phyloP scores from a whole-genome alignment of 2,888 invertebrate genomes.

The Agonopterix heracliana region DNA sequence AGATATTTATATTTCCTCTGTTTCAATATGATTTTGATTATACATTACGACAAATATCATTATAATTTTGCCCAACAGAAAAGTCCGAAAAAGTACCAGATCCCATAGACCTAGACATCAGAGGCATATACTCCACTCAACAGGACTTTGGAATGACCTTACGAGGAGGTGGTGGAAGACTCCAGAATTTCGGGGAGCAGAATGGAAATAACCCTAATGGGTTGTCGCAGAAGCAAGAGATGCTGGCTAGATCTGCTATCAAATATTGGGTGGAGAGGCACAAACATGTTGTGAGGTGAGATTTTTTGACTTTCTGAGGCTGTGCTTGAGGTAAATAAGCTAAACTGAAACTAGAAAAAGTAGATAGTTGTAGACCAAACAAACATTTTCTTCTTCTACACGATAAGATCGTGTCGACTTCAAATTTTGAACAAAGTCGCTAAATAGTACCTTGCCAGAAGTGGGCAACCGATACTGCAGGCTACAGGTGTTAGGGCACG shows the following conservation, averaged over 20 bases:
- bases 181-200: conserved; percentile 76
- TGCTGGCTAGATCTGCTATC: conserved; percentile 89
- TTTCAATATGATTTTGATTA: no score
- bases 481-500: no score
- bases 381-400: no score
- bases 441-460: no score
- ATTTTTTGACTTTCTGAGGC: not conserved
- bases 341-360: not conserved
- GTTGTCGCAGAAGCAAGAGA: conserved; percentile 87
- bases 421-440: no score
- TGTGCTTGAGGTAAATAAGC: not conserved
- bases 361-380: no score
- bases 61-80: conserved; percentile 28
- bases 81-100: conserved; percentile 70
- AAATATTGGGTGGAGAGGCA: conserved; percentile 94
- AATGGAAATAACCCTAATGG: conserved; percentile 84
- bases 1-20: no score
- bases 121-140: conserved; percentile 85
- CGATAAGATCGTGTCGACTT: no score
- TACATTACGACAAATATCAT: no score
- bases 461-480: no score
- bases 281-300: conserved; percentile 90
- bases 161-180: conserved; percentile 79
- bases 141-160: conserved; percentile 87
- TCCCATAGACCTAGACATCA: conserved; percentile 78